Percentiles rank a stretch among this genome's conserved stretches.
Conservation (phyloP, 2,113 vertebrate genomes). For the Colossoma macropomum region DNA sequence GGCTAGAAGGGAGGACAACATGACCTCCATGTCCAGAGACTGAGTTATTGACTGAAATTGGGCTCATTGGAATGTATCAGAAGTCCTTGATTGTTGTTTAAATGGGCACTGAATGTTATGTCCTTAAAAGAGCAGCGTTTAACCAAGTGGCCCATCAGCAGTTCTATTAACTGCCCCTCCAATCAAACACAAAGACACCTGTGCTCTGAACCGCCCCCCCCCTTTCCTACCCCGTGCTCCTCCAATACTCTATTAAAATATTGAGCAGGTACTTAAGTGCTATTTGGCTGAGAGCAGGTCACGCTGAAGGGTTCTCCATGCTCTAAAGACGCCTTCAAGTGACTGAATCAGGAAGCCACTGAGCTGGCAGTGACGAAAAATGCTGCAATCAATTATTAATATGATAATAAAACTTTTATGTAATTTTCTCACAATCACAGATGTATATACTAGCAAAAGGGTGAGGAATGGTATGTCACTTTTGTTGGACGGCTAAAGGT, state of each 20-base stretch:
- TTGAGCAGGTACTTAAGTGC: slow-evolving; percentile 85
- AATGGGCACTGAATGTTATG: slow-evolving; percentile 23
- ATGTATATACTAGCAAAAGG: slow-evolving; percentile 58
- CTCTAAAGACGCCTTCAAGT: slow-evolving; percentile 79
- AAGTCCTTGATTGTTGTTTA: slow-evolving; percentile 26
- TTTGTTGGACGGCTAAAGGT: not conserved
- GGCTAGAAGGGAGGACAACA: slow-evolving; percentile 1
- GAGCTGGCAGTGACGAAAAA: slow-evolving; percentile 72
- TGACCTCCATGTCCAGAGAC: slow-evolving; percentile 15
- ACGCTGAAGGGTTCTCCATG: slow-evolving; percentile 80
- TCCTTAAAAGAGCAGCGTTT: slow-evolving; percentile 46
- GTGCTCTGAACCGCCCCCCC: slow-evolving; percentile 61
- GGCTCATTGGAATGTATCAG: not conserved
- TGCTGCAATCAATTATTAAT: slow-evolving; percentile 77
- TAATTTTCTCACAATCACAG: slow-evolving; percentile 74
- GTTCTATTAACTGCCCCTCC: slow-evolving; percentile 44
- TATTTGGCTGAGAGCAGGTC: slow-evolving; percentile 84
- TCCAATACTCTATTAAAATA: slow-evolving; percentile 79
- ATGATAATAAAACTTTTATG: slow-evolving; percentile 74
- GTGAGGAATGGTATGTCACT: slow-evolving; percentile 19
- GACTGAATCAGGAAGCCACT: slow-evolving; percentile 70
- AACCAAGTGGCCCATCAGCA: slow-evolving; percentile 53
- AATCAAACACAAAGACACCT: slow-evolving; percentile 53
- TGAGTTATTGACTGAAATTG: slow-evolving; percentile 47
- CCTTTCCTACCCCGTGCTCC: slow-evolving; percentile 54